Evolutionary conservation across 2,888 invertebrate species (phyloP).

Genomic region (Conomelus anceps): DNA sequence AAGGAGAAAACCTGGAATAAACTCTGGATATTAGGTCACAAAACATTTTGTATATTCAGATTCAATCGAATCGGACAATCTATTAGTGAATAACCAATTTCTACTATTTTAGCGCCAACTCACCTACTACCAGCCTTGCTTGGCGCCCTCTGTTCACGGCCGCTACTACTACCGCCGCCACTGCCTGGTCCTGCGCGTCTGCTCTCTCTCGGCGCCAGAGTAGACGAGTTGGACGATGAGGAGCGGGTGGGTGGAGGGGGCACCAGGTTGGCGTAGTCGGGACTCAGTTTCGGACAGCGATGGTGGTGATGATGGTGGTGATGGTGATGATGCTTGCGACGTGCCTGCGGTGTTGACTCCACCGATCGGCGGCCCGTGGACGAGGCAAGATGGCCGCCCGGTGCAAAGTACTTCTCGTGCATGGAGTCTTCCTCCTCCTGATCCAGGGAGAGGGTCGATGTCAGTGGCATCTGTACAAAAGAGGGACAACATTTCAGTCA

Average conservation of each 20-base stretch:
- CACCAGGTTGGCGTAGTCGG: slow-evolving; percentile 37
- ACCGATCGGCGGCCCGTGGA: slow-evolving; percentile 47
- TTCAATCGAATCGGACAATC: too few species aligned
- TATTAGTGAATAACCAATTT: too few species aligned
- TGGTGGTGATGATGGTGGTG: background rate
- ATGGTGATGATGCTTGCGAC: slow-evolving; percentile 25
- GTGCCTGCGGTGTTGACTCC: slow-evolving; percentile 54
- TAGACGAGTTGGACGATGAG: slow-evolving; percentile 30
- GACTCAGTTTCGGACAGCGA: slow-evolving; percentile 32
- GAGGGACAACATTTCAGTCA: background rate
- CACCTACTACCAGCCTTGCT: background rate
- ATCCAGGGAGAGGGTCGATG: slow-evolving; percentile 23
- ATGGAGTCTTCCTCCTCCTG: slow-evolving; percentile 64
- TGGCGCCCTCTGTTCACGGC: background rate
- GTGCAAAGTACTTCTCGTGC: slow-evolving; percentile 69
- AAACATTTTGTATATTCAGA: too few species aligned
- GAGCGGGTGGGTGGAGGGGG: slow-evolving; percentile 34
- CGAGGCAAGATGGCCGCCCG: slow-evolving; percentile 26
- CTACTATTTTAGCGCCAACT: too few species aligned
- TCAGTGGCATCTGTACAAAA: slow-evolving; percentile 11
- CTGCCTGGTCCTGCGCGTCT: background rate
- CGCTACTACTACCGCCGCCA: background rate
- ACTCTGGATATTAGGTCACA: too few species aligned
- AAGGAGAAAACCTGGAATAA: too few species aligned
- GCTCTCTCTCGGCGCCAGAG: slow-evolving; percentile 22